These are phyloP conservation scores for Micrastur ruficollis DNA, from an alignment of 2,797 vertebrate species.

Conservation along the genomic window DNA sequence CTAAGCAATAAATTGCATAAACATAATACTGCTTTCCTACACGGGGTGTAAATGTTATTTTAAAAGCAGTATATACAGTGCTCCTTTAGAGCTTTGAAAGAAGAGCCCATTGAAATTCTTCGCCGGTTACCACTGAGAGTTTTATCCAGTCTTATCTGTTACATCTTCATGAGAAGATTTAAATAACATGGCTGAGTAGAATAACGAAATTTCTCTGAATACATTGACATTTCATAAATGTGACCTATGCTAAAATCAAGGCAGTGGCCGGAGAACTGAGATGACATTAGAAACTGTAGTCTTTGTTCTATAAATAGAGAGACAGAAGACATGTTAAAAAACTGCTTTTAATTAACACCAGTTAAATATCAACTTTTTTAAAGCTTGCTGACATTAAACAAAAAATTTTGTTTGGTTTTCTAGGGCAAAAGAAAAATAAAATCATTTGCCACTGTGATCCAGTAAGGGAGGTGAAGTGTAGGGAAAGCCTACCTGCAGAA, in stretches of 20 bases:
- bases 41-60: neutral
- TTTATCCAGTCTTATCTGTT: neutral
- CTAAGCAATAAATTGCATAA: neutral
- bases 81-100: neutral
- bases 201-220: conserved; percentile 12
- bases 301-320: conserved; percentile 16
- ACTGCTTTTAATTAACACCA: neutral
- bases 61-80: neutral
- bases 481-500: neutral
- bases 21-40: neutral
- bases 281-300: neutral
- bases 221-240: conserved; percentile 45
- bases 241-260: conserved; percentile 34
- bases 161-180: conserved; percentile 10
- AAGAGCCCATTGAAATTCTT: neutral
- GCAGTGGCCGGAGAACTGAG: neutral
- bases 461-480: neutral
- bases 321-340: neutral
- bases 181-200: conserved; percentile 17
- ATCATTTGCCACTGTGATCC: neutral
- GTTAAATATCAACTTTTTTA: neutral
- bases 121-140: neutral
- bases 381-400: conserved; percentile 11
- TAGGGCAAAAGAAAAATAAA: neutral
- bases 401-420: neutral